Conservation (phyloP, 2,797 vertebrate genomes). For the Pteropus rufus region DNA sequence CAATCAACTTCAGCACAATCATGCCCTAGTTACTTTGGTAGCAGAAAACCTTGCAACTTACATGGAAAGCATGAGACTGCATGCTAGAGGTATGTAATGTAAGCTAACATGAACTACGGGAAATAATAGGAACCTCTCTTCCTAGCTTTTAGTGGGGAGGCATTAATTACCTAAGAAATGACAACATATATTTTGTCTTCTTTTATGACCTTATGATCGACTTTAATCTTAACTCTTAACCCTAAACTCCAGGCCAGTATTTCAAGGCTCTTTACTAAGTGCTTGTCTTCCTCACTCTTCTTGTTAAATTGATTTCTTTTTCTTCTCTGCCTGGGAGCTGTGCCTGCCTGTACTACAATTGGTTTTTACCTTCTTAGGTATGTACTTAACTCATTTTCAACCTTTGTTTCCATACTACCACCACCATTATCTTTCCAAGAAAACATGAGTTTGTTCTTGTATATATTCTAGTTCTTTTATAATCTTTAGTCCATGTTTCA, state of each 20-base stretch:
- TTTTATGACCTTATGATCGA: neutral
- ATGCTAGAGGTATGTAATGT: constrained; percentile 92
- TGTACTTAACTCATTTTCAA: neutral
- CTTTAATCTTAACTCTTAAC: neutral
- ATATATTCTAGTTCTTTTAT: neutral
- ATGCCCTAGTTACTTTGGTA: constrained; percentile 97
- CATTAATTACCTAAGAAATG: neutral
- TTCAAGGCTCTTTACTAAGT: constrained; percentile 17
- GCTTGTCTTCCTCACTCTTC: neutral
- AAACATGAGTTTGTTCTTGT: neutral
- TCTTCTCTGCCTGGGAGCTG: neutral
- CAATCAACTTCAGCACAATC: constrained; percentile 99
- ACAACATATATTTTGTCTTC: neutral
- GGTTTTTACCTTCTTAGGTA: neutral
- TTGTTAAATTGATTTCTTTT: constrained; percentile 5
- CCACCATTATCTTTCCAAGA: neutral
- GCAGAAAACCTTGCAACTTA: constrained; percentile 99
- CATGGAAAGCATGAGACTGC: constrained; percentile 99
- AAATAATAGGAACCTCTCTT: neutral
- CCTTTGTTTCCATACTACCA: neutral
- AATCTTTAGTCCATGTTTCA: neutral
- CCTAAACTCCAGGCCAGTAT: neutral
- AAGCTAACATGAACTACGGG: neutral
- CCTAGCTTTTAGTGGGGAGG: neutral
- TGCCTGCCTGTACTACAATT: neutral